Base-by-base conservation (phyloP, 2,113 vertebrate genomes). In the Callorhinus ursinus region DNA sequence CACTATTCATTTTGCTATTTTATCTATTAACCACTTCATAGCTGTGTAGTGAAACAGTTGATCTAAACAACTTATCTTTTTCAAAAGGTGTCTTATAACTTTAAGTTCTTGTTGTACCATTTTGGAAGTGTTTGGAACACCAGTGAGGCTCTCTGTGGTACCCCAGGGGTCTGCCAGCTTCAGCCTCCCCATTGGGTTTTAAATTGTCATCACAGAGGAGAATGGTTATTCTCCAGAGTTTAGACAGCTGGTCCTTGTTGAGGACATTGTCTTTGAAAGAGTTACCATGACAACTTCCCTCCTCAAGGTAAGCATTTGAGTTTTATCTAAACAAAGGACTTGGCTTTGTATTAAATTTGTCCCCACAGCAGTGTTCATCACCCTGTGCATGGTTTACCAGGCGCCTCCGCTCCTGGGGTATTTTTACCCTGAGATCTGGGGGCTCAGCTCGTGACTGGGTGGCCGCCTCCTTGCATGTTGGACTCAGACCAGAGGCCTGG, bases 171-270 rank as follows among this genome's bases (percentile, higher is more conserved):
- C 80, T 39, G 46, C 86, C 96, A 85, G 49, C 18, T n/a, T 31
- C 33, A n/a, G 67, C 49, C n/a, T 81, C 46, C 67, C n/a, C 8
- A 10, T 42, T 97, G 99, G 99, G 99, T 99, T 49, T 98, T 99
- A 87, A 99, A 99, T 99, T 97, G 98, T 99, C 84, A 99, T 99
- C 93, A 98, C 98, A 39, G 99, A 99, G 82, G 99, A 99, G 97
- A 99, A 99, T 55, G 99, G 99, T 98, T 99, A 99, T 55, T 98
- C 99, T 72, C 99, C 99, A 0, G 99, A 99, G 98, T 99, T 99
- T 98, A 98, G 99, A 90, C 99, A 99, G 98, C 99, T 98, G 3
- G 99, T 99, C 97, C 99, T 99, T 98, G 99, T 98, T 98, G 99
- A 99, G 98, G 98, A 99, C 0, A 98, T 98, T 33, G 99, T 99